Evolutionary conservation across 1,140 invertebrate species (phyloP).

Genomic region (Cyclina sinensis): DNA sequence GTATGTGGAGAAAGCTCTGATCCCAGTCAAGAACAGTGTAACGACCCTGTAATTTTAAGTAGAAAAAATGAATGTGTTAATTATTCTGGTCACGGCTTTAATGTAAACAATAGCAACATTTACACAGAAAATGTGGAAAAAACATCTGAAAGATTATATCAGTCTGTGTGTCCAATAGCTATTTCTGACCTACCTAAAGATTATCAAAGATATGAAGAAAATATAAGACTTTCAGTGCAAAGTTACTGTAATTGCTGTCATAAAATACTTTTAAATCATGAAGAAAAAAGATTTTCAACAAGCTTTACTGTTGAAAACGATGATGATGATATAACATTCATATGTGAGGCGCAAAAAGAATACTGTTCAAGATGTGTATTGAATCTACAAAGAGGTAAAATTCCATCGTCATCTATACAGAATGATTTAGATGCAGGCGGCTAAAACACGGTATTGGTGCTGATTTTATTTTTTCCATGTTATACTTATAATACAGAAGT

Average conservation of each 20-base stretch:
- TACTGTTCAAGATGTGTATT: not conserved
- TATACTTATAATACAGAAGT: too few species aligned
- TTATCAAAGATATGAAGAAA: too few species aligned
- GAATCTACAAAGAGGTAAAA: not conserved
- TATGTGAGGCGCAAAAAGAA: not conserved
- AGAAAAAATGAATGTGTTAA: too few species aligned
- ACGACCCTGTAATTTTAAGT: too few species aligned
- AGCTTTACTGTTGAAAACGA: not conserved
- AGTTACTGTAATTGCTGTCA: not conserved
- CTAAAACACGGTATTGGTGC: too few species aligned
- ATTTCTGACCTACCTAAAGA: too few species aligned
- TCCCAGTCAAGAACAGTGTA: too few species aligned
- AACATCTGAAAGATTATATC: not conserved
- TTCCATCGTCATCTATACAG: not conserved
- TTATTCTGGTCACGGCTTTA: not conserved
- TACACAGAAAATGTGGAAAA: not conserved
- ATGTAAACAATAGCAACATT: not conserved
- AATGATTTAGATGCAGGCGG: conserved; percentile 49
- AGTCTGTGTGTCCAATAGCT: too few species aligned
- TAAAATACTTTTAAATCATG: not conserved
- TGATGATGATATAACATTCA: not conserved
- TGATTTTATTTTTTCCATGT: too few species aligned
- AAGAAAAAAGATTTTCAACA: not conserved
- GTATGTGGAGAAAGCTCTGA: not conserved
- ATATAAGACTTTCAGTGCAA: too few species aligned